These are phyloP conservation scores for Volucella inanis DNA, from an alignment of 2,888 invertebrate species.

Conservation along the genomic window DNA sequence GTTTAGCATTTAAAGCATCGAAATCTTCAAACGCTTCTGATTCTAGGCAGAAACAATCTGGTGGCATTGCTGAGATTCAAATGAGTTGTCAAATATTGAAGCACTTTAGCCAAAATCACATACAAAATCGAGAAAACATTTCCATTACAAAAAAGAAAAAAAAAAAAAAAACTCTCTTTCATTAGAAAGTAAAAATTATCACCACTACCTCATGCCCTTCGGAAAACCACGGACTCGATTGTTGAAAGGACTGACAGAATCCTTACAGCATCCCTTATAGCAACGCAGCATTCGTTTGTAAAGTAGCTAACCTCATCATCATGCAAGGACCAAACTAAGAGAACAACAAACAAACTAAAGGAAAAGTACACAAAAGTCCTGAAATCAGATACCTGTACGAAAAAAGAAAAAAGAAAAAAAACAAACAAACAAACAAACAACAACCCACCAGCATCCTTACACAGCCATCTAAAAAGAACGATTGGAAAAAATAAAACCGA, in stretches of 20 bases:
- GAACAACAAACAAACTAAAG: slow-evolving; percentile 35
- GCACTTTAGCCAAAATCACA: no score
- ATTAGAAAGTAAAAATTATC: slow-evolving; percentile 21
- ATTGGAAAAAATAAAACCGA: background rate
- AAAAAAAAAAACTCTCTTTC: slow-evolving; percentile 27
- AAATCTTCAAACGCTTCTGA: no score
- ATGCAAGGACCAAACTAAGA: slow-evolving; percentile 22
- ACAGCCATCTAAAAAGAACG: background rate
- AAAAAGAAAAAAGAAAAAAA: no score
- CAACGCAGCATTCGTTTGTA: slow-evolving; percentile 23
- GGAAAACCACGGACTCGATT: slow-evolving; percentile 16
- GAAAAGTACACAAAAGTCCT: slow-evolving; percentile 34
- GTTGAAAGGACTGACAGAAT: background rate
- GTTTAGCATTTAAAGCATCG: no score
- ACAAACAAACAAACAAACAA: no score
- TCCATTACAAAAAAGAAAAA: background rate
- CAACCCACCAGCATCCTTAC: no score
- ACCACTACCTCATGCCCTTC: background rate
- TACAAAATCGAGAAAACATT: no score
- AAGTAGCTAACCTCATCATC: slow-evolving; percentile 11
- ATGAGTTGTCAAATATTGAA: no score
- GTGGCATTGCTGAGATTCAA: no score
- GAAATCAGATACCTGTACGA: slow-evolving; percentile 32
- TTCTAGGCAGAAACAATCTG: no score
- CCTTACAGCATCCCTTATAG: slow-evolving; percentile 1